Evolutionary conservation across 2,113 vertebrate genomes (phyloP).

Genomic region (Excalfactoria chinensis): DNA sequence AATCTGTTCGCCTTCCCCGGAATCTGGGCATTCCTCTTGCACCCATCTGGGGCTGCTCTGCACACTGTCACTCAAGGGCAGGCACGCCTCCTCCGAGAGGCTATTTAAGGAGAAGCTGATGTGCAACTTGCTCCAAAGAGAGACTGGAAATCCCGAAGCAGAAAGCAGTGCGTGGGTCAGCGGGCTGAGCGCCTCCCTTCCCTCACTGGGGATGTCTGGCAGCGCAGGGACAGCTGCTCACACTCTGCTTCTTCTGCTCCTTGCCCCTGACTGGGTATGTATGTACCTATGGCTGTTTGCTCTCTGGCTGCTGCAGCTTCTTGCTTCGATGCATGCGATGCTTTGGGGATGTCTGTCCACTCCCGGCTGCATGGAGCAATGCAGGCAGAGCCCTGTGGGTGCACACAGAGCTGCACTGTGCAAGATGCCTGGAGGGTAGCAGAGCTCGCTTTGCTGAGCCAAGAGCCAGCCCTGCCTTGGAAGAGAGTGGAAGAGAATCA

Average conservation of each 20-base stretch:
- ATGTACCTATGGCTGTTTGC: not conserved
- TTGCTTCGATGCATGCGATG: not conserved
- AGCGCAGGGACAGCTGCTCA: not conserved
- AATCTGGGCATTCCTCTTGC: not conserved
- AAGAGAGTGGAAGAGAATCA: not conserved
- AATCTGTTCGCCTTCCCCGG: not conserved
- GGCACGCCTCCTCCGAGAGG: conserved; percentile 24
- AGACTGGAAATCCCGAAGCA: accelerated
- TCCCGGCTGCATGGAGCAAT: not conserved
- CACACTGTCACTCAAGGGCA: not conserved
- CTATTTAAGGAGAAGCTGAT: conserved; percentile 39
- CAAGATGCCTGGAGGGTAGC: accelerated
- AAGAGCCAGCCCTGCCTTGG: not conserved
- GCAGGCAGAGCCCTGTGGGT: not conserved
- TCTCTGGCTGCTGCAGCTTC: not conserved
- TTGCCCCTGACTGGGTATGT: conserved; percentile 45
- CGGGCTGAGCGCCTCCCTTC: not conserved
- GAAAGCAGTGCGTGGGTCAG: not conserved
- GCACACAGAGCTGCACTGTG: accelerated
- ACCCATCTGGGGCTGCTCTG: not conserved
- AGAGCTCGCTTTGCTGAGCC: not conserved
- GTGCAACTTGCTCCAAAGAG: not conserved
- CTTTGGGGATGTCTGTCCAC: not conserved
- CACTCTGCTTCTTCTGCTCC: not conserved
- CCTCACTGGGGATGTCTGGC: conserved; percentile 13